phyloP scores from a whole-genome alignment of 2,113 vertebrate genomes.

The Pterocles orientalis region DNA sequence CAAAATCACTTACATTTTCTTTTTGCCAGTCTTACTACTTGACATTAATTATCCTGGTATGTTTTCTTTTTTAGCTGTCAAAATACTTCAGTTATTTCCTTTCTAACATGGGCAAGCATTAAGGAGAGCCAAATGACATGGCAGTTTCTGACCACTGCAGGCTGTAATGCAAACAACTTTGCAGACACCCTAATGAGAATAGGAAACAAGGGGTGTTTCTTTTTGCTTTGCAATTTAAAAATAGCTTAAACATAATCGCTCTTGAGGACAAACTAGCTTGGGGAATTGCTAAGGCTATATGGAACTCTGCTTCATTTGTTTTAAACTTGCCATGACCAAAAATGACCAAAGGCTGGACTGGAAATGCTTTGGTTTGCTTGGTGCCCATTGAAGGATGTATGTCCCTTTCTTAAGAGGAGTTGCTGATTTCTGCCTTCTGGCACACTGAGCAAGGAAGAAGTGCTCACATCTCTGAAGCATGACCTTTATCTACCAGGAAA shows the following conservation, averaged over 20 bases:
- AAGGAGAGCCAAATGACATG: neutral
- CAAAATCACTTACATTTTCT: neutral
- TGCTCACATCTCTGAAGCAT: neutral
- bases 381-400: neutral
- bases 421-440: neutral
- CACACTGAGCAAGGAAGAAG: neutral
- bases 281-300: neutral
- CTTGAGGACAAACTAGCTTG: neutral
- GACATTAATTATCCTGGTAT: neutral
- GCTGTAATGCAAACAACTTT: neutral
- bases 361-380: neutral
- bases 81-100: neutral
- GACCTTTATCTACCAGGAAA: neutral
- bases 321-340: neutral
- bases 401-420: neutral
- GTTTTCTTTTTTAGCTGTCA: neutral
- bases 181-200: neutral
- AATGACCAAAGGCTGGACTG: neutral
- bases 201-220: neutral
- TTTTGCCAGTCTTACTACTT: neutral
- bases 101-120: neutral
- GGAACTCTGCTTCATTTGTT: neutral
- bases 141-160: neutral
- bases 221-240: neutral
- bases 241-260: neutral